Evolutionary conservation across 2,888 invertebrate species (phyloP).

Genomic region (Zaprionus bogoriensis): DNA sequence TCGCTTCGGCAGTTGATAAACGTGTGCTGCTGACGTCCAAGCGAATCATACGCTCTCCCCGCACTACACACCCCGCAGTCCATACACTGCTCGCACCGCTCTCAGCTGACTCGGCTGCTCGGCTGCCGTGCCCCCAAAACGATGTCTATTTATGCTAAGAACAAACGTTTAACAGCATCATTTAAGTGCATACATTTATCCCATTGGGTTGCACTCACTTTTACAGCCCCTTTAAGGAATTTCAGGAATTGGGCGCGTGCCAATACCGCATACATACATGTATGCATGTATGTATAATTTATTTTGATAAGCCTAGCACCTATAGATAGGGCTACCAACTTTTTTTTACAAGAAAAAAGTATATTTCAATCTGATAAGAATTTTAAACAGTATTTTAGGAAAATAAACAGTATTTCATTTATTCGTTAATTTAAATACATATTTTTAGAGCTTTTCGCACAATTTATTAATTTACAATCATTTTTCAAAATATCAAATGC

Average conservation of each 20-base stretch:
- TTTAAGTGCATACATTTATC: too few species aligned
- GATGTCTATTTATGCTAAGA: slow-evolving; percentile 23
- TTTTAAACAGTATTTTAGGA: too few species aligned
- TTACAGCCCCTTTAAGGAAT: not conserved
- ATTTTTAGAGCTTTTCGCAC: too few species aligned
- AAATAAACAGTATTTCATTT: too few species aligned
- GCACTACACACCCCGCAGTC: not conserved
- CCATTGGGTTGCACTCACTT: slow-evolving; percentile 4
- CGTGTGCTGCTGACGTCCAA: slow-evolving; percentile 15
- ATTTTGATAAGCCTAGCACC: not conserved
- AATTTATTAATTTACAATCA: too few species aligned
- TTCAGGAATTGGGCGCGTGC: not conserved
- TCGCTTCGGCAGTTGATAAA: not conserved
- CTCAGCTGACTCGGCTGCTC: slow-evolving; percentile 19
- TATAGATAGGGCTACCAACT: too few species aligned
- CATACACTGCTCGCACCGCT: not conserved
- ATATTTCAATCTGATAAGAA: too few species aligned
- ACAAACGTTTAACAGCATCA: not conserved
- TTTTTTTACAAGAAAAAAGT: too few species aligned
- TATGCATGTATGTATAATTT: not conserved
- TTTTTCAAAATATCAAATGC: too few species aligned
- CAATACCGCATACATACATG: not conserved
- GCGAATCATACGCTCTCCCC: not conserved
- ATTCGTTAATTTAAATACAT: too few species aligned
- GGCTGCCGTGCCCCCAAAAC: slow-evolving; percentile 61